Evolutionary conservation across 2,113 vertebrate genomes (phyloP).

Genomic region (Crypturellus undulatus): DNA sequence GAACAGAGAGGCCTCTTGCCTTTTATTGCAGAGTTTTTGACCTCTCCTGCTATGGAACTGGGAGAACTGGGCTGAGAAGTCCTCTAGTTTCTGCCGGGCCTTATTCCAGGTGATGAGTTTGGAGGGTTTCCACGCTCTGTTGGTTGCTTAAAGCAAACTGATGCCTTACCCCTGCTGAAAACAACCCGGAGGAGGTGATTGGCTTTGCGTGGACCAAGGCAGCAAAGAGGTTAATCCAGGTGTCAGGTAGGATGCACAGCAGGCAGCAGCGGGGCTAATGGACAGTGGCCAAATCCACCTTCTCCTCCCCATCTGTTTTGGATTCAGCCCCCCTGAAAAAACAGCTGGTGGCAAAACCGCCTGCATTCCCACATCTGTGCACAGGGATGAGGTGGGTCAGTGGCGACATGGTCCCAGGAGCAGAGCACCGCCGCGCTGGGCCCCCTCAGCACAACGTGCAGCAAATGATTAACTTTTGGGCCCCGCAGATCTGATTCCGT

Average conservation of each 20-base stretch:
- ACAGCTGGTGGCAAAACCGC: constrained; percentile 24
- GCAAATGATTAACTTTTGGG: constrained; percentile 35
- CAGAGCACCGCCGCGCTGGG: neutral
- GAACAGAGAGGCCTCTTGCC: rapidly evolving
- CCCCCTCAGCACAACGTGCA: rapidly evolving
- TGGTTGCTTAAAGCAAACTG: neutral
- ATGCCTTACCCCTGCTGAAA: too few species aligned
- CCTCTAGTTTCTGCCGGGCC: neutral
- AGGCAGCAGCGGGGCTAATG: neutral
- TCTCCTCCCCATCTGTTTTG: constrained; percentile 51
- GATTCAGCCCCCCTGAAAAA: constrained; percentile 19
- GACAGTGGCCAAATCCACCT: constrained; percentile 39
- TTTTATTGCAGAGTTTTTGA: neutral
- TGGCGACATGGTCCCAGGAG: neutral
- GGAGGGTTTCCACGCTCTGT: neutral
- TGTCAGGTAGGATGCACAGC: constrained; percentile 25
- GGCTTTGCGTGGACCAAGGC: neutral
- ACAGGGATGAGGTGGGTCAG: neutral
- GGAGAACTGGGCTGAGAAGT: neutral
- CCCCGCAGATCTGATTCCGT: neutral
- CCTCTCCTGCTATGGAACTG: rapidly evolving
- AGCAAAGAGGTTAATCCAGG: constrained; percentile 38
- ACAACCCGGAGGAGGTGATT: too few species aligned
- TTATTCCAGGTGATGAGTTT: neutral
- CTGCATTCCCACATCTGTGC: neutral